Evolutionary conservation across 2,888 invertebrate genomes (phyloP).

Genomic region (Microctonus aethiopoides): DNA sequence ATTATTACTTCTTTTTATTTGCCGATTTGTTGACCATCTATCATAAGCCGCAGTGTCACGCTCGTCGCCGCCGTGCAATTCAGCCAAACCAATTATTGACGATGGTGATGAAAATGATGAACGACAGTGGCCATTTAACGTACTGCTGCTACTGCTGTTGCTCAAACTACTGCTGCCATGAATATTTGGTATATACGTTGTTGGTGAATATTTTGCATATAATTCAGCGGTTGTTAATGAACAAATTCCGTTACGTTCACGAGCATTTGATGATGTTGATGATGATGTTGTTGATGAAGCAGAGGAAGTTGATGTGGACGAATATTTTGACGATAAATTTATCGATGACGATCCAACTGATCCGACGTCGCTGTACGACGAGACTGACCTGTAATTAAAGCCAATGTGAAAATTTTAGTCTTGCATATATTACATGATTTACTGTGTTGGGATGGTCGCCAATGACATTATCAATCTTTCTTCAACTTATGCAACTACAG

Average conservation of each 20-base stretch:
- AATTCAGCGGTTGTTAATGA: slow-evolving; percentile 72
- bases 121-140: slow-evolving; percentile 42
- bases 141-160: slow-evolving; percentile 33
- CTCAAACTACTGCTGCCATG: slow-evolving; percentile 50
- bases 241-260: slow-evolving; percentile 44
- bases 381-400: slow-evolving; percentile 58
- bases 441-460: slow-evolving; percentile 54
- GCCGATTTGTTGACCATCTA: slow-evolving; percentile 33
- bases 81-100: slow-evolving; percentile 40
- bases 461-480: background rate
- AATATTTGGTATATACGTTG: slow-evolving; percentile 76
- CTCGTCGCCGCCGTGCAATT: slow-evolving; percentile 54
- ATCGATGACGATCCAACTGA: slow-evolving; percentile 37
- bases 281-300: slow-evolving; percentile 46
- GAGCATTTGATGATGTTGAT: slow-evolving; percentile 39
- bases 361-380: slow-evolving; percentile 56
- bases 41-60: background rate
- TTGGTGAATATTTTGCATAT: slow-evolving; percentile 81
- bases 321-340: slow-evolving; percentile 41
- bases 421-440: slow-evolving; percentile 47
- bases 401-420: slow-evolving; percentile 9
- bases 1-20: slow-evolving; percentile 45
- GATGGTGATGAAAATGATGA: slow-evolving; percentile 43
- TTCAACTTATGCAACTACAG: background rate
- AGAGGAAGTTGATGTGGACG: slow-evolving; percentile 43